Evolutionary conservation across 2,888 invertebrate genomes (phyloP).

Genomic region (Ectropis crepuscularia): DNA sequence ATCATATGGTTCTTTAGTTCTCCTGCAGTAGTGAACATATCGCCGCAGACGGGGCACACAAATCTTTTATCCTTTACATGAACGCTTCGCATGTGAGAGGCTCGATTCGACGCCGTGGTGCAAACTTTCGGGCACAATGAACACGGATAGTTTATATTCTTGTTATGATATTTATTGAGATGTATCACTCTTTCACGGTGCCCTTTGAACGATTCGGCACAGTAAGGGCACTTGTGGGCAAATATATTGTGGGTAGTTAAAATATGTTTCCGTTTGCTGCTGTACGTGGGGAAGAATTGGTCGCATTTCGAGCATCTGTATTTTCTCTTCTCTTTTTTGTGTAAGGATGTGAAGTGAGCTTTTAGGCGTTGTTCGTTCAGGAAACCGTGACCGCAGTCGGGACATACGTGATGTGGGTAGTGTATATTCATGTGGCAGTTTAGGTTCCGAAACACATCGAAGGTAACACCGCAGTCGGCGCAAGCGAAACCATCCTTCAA

Average conservation of each 20-base stretch:
- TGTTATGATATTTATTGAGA: constrained; percentile 61
- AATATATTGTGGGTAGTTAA: constrained; percentile 56
- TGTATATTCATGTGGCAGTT: constrained; percentile 60
- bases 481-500: constrained; percentile 13
- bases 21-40: constrained; percentile 2
- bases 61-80: constrained; percentile 12
- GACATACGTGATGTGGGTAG: constrained; percentile 57
- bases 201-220: constrained; percentile 64
- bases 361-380: constrained; percentile 8
- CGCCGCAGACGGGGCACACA: constrained; percentile 17
- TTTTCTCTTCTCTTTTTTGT: neutral
- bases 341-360: constrained; percentile 1
- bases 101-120: constrained; percentile 55
- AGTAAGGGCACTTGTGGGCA: constrained; percentile 52
- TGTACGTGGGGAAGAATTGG: constrained; percentile 39
- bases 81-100: constrained; percentile 56
- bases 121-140: constrained; percentile 69
- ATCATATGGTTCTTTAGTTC: constrained; percentile 21
- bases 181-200: constrained; percentile 64
- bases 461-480: constrained; percentile 13
- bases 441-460: constrained; percentile 30
- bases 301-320: constrained; percentile 10
- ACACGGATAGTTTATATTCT: constrained; percentile 68
- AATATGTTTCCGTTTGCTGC: constrained; percentile 59
- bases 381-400: constrained; percentile 66